Evolutionary conservation across 1,140 invertebrate species (phyloP).

Genomic region (Chionoecetes opilio): DNA sequence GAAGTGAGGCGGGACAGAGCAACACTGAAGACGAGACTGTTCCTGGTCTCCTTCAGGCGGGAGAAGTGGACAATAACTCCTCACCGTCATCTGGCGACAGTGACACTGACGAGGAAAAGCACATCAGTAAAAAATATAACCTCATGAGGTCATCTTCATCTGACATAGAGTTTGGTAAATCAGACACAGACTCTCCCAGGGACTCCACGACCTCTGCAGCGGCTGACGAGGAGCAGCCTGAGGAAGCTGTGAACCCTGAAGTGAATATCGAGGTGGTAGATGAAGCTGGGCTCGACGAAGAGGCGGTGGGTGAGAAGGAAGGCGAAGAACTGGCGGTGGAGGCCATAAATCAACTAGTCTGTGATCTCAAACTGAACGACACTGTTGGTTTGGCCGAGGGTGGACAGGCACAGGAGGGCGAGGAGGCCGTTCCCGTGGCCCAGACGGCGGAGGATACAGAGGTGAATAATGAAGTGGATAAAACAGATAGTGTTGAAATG

Average conservation of each 20-base stretch:
- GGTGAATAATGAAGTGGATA: slow-evolving; percentile 24
- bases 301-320: slow-evolving; percentile 39
- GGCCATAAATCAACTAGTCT: slow-evolving; percentile 45
- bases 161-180: slow-evolving; percentile 54
- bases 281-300: background rate
- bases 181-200: background rate
- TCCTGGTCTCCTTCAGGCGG: slow-evolving; percentile 39
- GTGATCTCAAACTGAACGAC: slow-evolving; percentile 58
- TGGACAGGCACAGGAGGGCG: background rate
- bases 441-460: background rate
- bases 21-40: background rate
- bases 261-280: background rate
- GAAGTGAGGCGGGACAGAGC: slow-evolving; percentile 49
- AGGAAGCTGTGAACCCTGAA: slow-evolving; percentile 46
- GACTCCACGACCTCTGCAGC: background rate
- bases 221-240: background rate
- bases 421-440: background rate
- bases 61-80: slow-evolving; percentile 48
- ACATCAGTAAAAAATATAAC: slow-evolving; percentile 78
- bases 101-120: slow-evolving; percentile 80
- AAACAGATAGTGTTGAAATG: background rate
- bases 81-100: slow-evolving; percentile 69
- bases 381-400: background rate
- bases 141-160: slow-evolving; percentile 75
- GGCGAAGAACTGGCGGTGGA: slow-evolving; percentile 46